Evolutionary conservation across 2,888 invertebrate genomes (phyloP).

Genomic region (Patella caerulea): DNA sequence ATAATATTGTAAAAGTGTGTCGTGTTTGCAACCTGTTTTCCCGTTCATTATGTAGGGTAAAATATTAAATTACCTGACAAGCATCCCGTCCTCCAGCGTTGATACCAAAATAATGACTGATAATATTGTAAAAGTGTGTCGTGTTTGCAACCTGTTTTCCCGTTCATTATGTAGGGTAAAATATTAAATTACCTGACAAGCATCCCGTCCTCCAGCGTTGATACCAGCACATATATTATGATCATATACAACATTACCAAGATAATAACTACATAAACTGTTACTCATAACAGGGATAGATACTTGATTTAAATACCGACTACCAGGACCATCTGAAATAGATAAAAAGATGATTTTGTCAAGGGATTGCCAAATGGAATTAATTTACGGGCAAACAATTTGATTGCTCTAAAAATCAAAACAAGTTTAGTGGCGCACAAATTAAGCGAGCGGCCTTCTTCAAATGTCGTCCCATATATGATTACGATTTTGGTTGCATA

Average conservation of each 20-base stretch:
- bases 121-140: no score
- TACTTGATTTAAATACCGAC: slow-evolving; percentile 42
- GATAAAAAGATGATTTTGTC: neutral
- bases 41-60: neutral
- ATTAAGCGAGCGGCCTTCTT: no score
- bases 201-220: slow-evolving; percentile 47
- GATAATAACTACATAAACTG: slow-evolving; percentile 41
- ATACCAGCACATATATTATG: slow-evolving; percentile 49
- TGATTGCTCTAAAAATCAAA: neutral
- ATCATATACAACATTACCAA: slow-evolving; percentile 37
- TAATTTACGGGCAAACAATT: neutral
- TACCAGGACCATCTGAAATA: slow-evolving; percentile 41
- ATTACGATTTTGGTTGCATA: no score
- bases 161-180: neutral
- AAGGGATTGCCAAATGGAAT: neutral
- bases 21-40: no score
- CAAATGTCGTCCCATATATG: no score
- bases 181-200: slow-evolving; percentile 45
- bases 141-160: no score
- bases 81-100: slow-evolving; percentile 49
- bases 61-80: slow-evolving; percentile 43
- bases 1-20: no score
- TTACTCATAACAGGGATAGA: slow-evolving; percentile 43
- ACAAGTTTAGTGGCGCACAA: neutral
- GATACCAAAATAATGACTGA: slow-evolving; percentile 29